Base-by-base conservation (phyloP, 2,888 invertebrate species). In the Epinotia ramella region DNA sequence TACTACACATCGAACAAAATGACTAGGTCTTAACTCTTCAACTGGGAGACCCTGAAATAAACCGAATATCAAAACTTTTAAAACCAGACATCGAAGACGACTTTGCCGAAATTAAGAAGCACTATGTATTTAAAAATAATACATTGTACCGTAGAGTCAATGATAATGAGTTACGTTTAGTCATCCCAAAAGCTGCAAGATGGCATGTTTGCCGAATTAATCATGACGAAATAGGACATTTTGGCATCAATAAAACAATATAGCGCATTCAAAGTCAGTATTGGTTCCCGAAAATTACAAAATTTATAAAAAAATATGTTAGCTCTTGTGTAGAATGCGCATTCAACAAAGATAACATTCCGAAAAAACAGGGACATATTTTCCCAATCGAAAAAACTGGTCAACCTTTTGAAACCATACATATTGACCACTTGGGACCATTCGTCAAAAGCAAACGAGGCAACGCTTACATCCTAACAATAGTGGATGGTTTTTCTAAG, bases 241-340 rank as follows among this genome's bases (percentile, higher is more conserved):
- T 88, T 77, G 85, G 81, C 0, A 33, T 83, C 0, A 86, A 88
- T 11, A 86, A 84, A 62, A 87, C 85, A 0, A 18, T 88, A 3
- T 73, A 81, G 16, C 78, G 80, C 57, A 72, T 89, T 6, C 66
- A 72, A 24, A 77, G 84, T 72, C 78, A 82, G 33, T 91, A 89
- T 79, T 91, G 88, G 87, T 90, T 91, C 66, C 84, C 84, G 0
- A 79, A 82, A 5, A 88, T 90, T 87, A 80, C 81, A 60, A 73
- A 79, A 1, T 88, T 86, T 66, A 84, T 89, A 0, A 82, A 84
- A 65, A 80, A 84, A 66, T 88, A 91, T 76, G 85, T 90, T 11
- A 77, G 71, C 2, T 83, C 86, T 28, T 90, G 89, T 76, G 78
- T 89, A 0, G 79, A 84, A 6, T 90, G 88, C 69, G 70, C 89